phyloP scores from a whole-genome alignment of 53 echinoderm and acorn worm species.

The Arbacia lixula region DNA sequence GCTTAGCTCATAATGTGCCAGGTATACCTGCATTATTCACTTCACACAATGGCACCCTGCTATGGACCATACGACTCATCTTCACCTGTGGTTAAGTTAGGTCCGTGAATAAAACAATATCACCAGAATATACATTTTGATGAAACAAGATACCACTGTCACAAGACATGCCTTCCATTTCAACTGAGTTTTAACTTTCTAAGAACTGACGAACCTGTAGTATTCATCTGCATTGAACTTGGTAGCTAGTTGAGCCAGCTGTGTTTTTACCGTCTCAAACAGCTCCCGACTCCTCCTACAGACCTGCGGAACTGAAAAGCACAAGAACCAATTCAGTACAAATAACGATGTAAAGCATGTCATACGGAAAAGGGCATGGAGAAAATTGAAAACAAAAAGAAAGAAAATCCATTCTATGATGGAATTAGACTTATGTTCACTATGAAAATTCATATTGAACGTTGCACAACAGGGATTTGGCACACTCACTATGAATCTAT shows the following conservation, averaged over 20 bases:
- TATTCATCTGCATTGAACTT: constrained; percentile 33
- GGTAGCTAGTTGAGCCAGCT: constrained; percentile 20
- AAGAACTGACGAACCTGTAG: constrained; percentile 37
- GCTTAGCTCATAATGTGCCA: no score
- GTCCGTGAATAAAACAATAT: no score
- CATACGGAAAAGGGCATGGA: not conserved
- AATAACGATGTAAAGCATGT: not conserved
- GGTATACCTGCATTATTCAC: no score
- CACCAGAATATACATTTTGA: no score
- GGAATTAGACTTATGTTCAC: not conserved
- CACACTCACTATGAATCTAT: not conserved
- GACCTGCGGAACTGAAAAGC: constrained; percentile 35
- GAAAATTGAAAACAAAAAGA: not conserved
- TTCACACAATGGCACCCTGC: no score
- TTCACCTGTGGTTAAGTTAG: no score
- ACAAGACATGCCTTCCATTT: no score
- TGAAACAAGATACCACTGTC: no score
- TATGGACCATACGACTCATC: no score
- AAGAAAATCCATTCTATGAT: not conserved
- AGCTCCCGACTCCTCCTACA: constrained; percentile 47
- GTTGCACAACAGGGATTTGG: no score
- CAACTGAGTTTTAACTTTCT: not conserved
- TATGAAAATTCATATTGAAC: no score
- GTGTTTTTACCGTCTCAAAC: constrained; percentile 42
- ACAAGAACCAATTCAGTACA: not conserved